Base-by-base conservation (phyloP, 92 coral and sea anemone species). In the Phenganax stokvisi region DNA sequence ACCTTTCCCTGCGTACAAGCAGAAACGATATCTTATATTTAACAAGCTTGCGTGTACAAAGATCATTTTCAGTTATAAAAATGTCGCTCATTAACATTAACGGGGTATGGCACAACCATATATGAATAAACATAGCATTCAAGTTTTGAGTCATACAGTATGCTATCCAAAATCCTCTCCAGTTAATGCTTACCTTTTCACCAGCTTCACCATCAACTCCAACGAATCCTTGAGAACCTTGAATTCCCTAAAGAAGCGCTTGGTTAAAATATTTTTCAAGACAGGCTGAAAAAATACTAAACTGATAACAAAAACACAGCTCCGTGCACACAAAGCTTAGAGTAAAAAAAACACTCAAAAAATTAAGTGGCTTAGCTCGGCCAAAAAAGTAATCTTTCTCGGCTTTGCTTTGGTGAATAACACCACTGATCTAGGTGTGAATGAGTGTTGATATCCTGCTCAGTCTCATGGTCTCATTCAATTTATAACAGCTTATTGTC, bases 201-300 rank as follows among this genome's bases (percentile, higher is more conserved):
- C 89, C 89, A 20, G 77, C 11, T 67, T 77, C 78, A 11, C 89
- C 89, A 73, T 74, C 77, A 47, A 44, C 15, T 0, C 89, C 89
- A 44, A 77, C 87, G 62, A 59, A 61, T 51, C 89, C 89, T 3
- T 72, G 68, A 15, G 74, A 78, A n/a, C 89, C 89, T 86, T 87
- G 76, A 12, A 59, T 70, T 54, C 27, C 51, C 56, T 28, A 73
- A n/a, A 44, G 60, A 57, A 71, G 17, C 54, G 62, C 7, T 82
- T 20, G 2, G 47, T 37, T 5, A 37, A 5, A 1, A 1, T 37
- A 5, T 37, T 37, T 37, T 37, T 1, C 47, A 37, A 37, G 47
- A 37, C 2, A 37, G 47, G 47, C 47, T 37, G 3, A 37, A 37
- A 61, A 7, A 61, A 28, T 28, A 7, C 67, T 6, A 66, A 66